Base-by-base conservation (phyloP, 2,797 vertebrate species). In the Enteromius fasciolatus region DNA sequence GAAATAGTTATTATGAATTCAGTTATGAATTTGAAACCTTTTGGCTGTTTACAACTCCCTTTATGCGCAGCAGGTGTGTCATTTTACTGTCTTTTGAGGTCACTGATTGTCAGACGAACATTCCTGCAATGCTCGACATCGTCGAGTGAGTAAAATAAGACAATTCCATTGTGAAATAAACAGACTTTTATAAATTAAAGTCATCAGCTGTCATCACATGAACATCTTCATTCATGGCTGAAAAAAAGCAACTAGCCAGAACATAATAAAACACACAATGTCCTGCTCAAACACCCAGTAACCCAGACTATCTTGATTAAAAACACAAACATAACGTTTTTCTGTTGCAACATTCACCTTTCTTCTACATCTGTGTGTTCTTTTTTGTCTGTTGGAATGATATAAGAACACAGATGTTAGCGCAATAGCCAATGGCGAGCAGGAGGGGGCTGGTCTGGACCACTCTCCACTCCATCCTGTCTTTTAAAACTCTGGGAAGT, bases 371-470 rank as follows among this genome's bases (percentile, higher is more conserved):
- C 46, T 81, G 81, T 46, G 18, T 83, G 82, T 91, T 82, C 61
- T 81, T 85, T 78, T 61, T 80, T 54, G 66, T 75, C 69, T 87
- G 89, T 90, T 91, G 90, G 86, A 83, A 90, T 87, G 90, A 93
- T 93, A 90, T 90, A 87, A 91, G 91, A 90, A 92, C 91, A 89
- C 92, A 94, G 91, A 94, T 93, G 91, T 94, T 92, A 80, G 82
- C 78, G 83, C 80, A 88, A 87, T 91, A 92, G 90, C 95, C 95
- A 95, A 95, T 95, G 90, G 92, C 54, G 90, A 91, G 89, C 86
- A 86, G 90, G 89, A 90, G 93, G 94, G 94, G 95, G 94, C 90
- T 86, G 94, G 94, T 91, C 93, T 91, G 92, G 92, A 91, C 88
- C 86, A 87, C 68, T 85, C 86, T 92, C 87, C 79, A 69, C 85